Conservation (phyloP, 2,888 invertebrate species). For the Drosophila affinis region DNA sequence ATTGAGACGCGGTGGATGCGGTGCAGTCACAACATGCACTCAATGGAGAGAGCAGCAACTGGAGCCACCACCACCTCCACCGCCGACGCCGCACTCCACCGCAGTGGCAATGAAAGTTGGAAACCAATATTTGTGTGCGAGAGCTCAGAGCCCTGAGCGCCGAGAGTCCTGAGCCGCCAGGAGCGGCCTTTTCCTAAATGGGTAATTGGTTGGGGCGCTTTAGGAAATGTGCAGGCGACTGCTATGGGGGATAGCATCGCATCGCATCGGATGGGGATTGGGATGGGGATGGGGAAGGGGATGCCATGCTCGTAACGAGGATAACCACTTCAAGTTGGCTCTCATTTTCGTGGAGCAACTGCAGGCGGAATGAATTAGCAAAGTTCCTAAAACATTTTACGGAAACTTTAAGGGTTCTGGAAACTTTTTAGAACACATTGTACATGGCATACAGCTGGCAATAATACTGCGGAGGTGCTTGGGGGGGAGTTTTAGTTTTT, state of each 20-base stretch:
- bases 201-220: conserved; percentile 28
- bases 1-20: conserved; percentile 35
- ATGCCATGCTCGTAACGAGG: conserved; percentile 1
- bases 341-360: background rate
- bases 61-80: conserved; percentile 13
- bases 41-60: conserved; percentile 48
- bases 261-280: no score
- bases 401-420: background rate
- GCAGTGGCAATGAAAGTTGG: conserved; percentile 73
- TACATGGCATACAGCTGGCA: background rate
- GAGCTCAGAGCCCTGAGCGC: conserved; percentile 4
- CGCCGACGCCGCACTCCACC: conserved; percentile 28
- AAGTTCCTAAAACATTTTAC: conserved; percentile 1
- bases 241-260: background rate
- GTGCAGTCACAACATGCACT: conserved; percentile 60
- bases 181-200: conserved; percentile 34
- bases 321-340: conserved; percentile 6
- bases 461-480: background rate
- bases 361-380: conserved; percentile 7
- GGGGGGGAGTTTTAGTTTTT: background rate
- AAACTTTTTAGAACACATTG: conserved; percentile 2
- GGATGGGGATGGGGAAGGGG: no score
- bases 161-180: conserved; percentile 8
- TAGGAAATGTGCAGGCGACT: conserved; percentile 2
- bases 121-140: conserved; percentile 70